Evolutionary conservation across 2,797 vertebrate species (phyloP), one percentile per base, ranked within the genome.

Genomic region (Coracias cyanogaster): DNA sequence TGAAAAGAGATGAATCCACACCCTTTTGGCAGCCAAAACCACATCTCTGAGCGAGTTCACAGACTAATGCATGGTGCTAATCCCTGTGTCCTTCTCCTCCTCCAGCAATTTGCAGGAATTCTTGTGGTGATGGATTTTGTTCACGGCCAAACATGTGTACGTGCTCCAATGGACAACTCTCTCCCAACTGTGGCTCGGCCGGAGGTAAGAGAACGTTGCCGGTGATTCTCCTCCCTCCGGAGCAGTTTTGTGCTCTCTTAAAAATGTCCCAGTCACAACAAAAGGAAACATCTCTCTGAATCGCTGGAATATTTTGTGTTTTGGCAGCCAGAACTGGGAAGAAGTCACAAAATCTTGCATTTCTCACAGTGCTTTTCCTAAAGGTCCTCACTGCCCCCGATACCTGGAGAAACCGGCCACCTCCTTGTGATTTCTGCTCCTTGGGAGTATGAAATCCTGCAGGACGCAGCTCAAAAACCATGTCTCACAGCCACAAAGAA

Each of bases 61-160:
- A n/a, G 10, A 5, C 20, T 3, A 18, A 33, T 22, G 9, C 12
- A 0, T 0, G 24, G 37, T 8, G 35, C 62, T 94, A 4, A 82
- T 28, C 8, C 0, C 41, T 2, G 2, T 11, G 71, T 85, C 67
- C 65, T 81, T 20, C 24, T 71, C 71, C 70, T 7, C 31, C 52
- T 52, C 7, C 97, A 99, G 99, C 99, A 2, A 98, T 99, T 94
- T 99, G 99, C 96, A 98, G 99, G 95, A 99, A 98, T 79, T 98
- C 99, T 9, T 99, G 99, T 12, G 98, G 99, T 0, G 98, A 99
- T 74, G 99, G 99, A 16, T 99, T 99, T 97, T 99, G 99, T 60
- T 99, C 99, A 22, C 98, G 99, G 94, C 99, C 99, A 43, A 99
- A 99, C 97, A 99, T 99, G 98, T 99, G 99, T 91, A 98, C 99